A percentile compares a stretch with the other conserved stretches of the same genome.
Evolutionary conservation across 1,140 invertebrate species (phyloP).

Genomic region (Pantala flavescens): DNA sequence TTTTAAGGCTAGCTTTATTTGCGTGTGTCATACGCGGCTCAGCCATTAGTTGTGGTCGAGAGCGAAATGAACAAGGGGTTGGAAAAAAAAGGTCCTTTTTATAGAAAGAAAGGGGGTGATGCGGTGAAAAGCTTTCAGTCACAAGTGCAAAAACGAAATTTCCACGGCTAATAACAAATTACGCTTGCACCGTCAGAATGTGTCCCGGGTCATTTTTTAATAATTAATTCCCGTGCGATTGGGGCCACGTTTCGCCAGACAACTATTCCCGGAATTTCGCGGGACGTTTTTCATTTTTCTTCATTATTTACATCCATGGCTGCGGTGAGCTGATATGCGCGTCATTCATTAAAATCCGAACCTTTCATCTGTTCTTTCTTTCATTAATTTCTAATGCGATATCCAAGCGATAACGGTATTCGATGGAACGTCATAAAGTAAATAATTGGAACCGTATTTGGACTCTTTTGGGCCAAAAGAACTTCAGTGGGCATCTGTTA

Average conservation of each 20-base stretch:
- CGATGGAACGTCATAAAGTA: background rate
- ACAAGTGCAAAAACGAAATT: background rate
- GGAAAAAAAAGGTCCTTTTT: background rate
- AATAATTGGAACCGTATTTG: too few relatives aligned
- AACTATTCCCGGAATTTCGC: background rate
- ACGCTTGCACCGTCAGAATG: background rate
- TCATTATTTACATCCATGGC: background rate
- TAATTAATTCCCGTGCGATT: conserved; percentile 7
- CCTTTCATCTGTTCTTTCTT: background rate
- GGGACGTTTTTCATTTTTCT: background rate
- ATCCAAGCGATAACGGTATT: background rate
- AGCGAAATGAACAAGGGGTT: background rate
- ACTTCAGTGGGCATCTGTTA: too few relatives aligned
- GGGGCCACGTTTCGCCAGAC: background rate
- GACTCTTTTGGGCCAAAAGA: too few relatives aligned
- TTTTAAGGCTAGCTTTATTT: background rate
- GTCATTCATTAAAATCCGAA: background rate
- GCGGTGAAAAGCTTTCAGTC: conserved; percentile 7
- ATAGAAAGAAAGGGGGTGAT: background rate
- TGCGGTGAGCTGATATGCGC: background rate
- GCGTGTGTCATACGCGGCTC: background rate
- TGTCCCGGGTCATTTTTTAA: background rate
- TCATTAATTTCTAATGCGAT: background rate
- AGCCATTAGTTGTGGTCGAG: background rate
- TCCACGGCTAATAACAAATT: conserved; percentile 4